Conservation (phyloP, 1,140 invertebrate genomes). For the Leptestheria dahalacensis region DNA sequence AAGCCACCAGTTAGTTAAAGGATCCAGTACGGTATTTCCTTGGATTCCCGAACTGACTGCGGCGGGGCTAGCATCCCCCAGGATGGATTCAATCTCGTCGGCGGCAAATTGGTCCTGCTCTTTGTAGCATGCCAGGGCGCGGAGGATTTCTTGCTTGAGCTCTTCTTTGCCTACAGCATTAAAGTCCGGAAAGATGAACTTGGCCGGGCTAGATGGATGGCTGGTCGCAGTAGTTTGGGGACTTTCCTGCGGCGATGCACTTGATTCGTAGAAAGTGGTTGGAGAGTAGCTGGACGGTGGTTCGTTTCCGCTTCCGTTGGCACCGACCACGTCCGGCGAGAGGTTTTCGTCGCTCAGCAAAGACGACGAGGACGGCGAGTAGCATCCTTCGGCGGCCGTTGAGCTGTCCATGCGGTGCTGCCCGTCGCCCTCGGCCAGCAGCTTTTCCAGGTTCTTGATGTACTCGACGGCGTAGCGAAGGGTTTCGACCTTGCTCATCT, state of each 20-base stretch:
- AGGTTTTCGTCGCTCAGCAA: neutral
- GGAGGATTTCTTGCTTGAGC: slow-evolving; percentile 1
- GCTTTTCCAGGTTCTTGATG: slow-evolving; percentile 32
- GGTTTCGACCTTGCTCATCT: slow-evolving; percentile 43
- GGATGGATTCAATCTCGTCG: neutral
- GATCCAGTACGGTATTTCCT: neutral
- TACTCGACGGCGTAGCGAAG: slow-evolving; percentile 36
- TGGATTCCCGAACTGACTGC: neutral
- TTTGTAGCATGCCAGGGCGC: neutral
- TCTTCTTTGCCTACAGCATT: too few species aligned
- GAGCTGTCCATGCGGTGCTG: neutral
- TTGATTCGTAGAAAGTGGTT: slow-evolving; percentile 5
- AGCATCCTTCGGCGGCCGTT: neutral
- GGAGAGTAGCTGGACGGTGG: neutral
- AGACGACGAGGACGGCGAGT: neutral
- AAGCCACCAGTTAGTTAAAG: slow-evolving; percentile 8
- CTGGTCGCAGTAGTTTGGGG: neutral
- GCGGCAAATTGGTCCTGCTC: neutral
- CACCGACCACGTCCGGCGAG: neutral
- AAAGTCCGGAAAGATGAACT: neutral
- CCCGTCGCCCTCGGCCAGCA: slow-evolving; percentile 23
- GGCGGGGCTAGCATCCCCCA: too few species aligned
- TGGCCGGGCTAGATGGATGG: neutral
- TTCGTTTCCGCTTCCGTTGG: neutral
- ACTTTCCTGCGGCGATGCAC: neutral